A percentile compares a stretch with the other conserved stretches of the same genome.
phyloP scores from a whole-genome alignment of 2,113 vertebrate species.

The Anoura caudifer region DNA sequence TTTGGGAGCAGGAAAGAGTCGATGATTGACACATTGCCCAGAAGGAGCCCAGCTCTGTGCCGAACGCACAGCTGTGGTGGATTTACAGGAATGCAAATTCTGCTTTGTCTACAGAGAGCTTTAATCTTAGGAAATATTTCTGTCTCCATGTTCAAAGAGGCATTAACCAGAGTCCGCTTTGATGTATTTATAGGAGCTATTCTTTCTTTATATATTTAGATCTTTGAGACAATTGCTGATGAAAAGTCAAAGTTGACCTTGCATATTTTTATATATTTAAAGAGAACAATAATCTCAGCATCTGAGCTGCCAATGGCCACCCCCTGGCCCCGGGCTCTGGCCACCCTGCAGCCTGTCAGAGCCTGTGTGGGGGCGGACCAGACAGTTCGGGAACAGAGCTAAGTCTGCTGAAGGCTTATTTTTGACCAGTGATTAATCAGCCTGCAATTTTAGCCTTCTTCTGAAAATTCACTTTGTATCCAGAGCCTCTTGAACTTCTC shows the following conservation, averaged over 20 bases:
- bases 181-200: neutral
- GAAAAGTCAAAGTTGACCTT: neutral
- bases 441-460: neutral
- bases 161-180: neutral
- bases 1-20: neutral
- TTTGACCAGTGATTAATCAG: neutral
- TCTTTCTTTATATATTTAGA: neutral
- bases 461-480: neutral
- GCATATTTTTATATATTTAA: neutral
- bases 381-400: neutral
- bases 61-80: neutral
- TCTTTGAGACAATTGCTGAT: neutral
- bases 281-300: neutral
- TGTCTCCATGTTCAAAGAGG: neutral
- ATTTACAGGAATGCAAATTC: neutral
- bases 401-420: neutral
- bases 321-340: neutral
- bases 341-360: too few species aligned
- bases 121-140: neutral
- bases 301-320: neutral
- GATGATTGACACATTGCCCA: neutral
- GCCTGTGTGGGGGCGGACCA: too few species aligned
- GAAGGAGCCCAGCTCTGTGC: neutral
- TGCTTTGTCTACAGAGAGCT: neutral
- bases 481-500: neutral